Conservation (phyloP, 2,888 invertebrate genomes). For the Eupithecia dodoneata region DNA sequence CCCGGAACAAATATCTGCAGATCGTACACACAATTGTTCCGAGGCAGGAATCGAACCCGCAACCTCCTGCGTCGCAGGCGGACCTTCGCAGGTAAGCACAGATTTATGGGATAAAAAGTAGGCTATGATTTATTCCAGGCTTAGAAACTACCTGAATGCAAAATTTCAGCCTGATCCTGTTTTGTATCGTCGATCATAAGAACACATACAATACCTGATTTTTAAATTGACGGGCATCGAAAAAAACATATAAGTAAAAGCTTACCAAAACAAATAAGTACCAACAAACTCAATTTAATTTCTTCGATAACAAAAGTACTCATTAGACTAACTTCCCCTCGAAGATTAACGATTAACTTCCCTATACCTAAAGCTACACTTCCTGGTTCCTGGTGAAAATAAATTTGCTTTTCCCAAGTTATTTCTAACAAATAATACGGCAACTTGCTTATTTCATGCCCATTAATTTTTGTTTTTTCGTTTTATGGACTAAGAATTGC, state of each 20-base stretch:
- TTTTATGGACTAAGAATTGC: slow-evolving; percentile 41
- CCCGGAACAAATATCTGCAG: no score
- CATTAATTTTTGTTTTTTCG: slow-evolving; percentile 48
- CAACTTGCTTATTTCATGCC: slow-evolving; percentile 51
- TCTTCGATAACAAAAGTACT: slow-evolving; percentile 21
- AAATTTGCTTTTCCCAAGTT: slow-evolving; percentile 21
- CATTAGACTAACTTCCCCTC: slow-evolving; percentile 5
- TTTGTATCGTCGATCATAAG: no score
- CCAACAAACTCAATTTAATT: slow-evolving; percentile 3
- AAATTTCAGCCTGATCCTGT: no score
- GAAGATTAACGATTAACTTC: slow-evolving; percentile 32
- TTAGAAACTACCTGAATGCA: no score
- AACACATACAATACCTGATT: no score
- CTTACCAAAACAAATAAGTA: not conserved
- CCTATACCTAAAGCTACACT: slow-evolving; percentile 11
- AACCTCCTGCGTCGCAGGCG: no score
- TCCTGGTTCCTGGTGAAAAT: slow-evolving; percentile 15
- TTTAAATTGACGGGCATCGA: no score
- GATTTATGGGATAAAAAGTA: no score
- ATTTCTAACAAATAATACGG: slow-evolving; percentile 40
- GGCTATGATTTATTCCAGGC: no score
- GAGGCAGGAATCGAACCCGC: no score
- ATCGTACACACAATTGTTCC: no score
- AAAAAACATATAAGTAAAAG: not conserved
- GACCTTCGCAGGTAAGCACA: no score